Conservation (phyloP, 2,113 vertebrate species). For the Argyrosomus japonicus region DNA sequence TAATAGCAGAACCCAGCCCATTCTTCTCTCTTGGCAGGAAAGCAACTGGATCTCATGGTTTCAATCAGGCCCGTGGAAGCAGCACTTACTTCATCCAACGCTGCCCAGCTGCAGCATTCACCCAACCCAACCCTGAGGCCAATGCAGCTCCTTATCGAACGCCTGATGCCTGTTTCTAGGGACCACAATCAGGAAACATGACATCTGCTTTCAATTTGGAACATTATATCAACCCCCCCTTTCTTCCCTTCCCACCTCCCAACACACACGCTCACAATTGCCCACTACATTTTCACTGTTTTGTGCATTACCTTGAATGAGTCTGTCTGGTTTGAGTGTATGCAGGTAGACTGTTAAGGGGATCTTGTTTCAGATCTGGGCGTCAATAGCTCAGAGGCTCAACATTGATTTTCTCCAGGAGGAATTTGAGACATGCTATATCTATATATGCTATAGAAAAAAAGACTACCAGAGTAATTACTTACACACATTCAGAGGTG, state of each 20-base stretch:
- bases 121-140: slow-evolving; percentile 59
- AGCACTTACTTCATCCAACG: slow-evolving; percentile 36
- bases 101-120: slow-evolving; percentile 56
- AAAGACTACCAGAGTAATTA: slow-evolving; percentile 41
- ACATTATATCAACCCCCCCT: slow-evolving; percentile 51
- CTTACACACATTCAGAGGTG: slow-evolving; percentile 16
- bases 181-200: slow-evolving; percentile 77
- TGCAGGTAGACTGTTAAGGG: slow-evolving; percentile 56
- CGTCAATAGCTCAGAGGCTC: slow-evolving; percentile 32
- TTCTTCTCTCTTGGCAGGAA: slow-evolving; percentile 66
- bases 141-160: slow-evolving; percentile 53
- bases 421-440: slow-evolving; percentile 20
- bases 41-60: slow-evolving; percentile 68
- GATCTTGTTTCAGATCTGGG: slow-evolving; percentile 60
- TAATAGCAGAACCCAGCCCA: slow-evolving; percentile 61
- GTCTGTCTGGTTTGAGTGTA: slow-evolving; percentile 62
- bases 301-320: slow-evolving; percentile 55
- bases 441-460: slow-evolving; percentile 10
- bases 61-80: slow-evolving; percentile 61
- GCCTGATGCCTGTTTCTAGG: slow-evolving; percentile 49
- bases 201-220: slow-evolving; percentile 80
- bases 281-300: slow-evolving; percentile 54
- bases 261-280: slow-evolving; percentile 32
- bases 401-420: slow-evolving; percentile 54
- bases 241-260: not conserved